These are phyloP conservation scores for Cotesia chilonis DNA, from an alignment of 1,140 invertebrate genomes.

Conservation along the genomic window DNA sequence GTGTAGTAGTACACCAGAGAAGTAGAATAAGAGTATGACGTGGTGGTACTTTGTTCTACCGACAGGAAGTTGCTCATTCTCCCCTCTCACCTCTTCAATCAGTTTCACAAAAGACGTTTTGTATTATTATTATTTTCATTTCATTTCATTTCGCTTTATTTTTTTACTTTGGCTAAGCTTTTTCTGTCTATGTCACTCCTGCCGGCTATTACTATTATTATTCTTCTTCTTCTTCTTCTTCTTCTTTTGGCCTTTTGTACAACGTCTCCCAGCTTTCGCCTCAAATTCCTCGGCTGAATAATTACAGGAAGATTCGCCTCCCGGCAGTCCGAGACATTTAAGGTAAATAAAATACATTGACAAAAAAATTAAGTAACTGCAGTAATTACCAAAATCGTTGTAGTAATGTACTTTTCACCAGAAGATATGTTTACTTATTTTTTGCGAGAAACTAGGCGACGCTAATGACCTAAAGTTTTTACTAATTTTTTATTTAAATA, in stretches of 20 bases:
- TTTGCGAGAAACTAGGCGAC: neutral
- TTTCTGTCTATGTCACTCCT: too few species aligned
- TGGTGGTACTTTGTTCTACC: neutral
- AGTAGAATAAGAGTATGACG: neutral
- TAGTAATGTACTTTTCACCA: conserved; percentile 1
- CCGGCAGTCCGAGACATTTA: conserved; percentile 3
- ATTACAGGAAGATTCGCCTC: neutral
- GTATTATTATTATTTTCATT: too few species aligned
- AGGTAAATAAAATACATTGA: conserved; percentile 11
- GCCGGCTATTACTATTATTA: too few species aligned
- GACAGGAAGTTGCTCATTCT: conserved; percentile 15
- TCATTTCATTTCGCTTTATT: neutral
- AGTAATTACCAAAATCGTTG: conserved; percentile 4
- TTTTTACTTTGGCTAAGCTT: neutral
- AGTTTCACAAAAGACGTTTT: conserved; percentile 8
- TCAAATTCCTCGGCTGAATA: neutral
- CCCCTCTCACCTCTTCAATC: conserved; percentile 12
- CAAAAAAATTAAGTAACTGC: neutral
- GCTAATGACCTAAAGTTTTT: neutral
- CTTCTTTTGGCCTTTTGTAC: too few species aligned
- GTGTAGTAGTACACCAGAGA: too few species aligned
- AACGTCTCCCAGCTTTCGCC: neutral
- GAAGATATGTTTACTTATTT: neutral
- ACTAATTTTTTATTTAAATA: neutral
- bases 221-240: too few species aligned